These are phyloP conservation scores for Gracilinanus agilis DNA, from an alignment of 2,113 vertebrate genomes.

Conservation along the genomic window DNA sequence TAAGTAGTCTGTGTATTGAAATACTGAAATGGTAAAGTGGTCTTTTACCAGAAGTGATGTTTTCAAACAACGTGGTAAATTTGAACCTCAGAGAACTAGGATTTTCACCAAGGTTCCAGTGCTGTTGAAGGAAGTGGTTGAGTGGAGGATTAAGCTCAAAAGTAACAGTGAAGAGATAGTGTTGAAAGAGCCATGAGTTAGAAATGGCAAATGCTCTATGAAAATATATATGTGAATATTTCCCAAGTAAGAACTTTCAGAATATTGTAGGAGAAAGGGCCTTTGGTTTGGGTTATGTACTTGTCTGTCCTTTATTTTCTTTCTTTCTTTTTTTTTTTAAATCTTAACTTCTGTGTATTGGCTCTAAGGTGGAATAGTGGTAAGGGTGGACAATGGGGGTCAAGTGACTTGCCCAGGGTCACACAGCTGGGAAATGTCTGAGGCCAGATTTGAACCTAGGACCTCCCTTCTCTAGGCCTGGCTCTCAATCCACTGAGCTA, in stretches of 20 bases:
- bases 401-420: too few species aligned
- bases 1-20: not conserved
- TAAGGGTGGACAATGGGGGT: too few species aligned
- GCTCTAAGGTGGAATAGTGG: too few species aligned
- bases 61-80: not conserved
- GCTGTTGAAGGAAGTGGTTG: not conserved
- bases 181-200: not conserved
- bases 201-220: not conserved
- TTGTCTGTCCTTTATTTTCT: too few species aligned
- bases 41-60: not conserved
- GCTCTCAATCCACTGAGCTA: too few species aligned
- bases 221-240: not conserved
- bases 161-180: not conserved
- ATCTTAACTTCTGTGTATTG: too few species aligned
- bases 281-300: conserved; percentile 8
- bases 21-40: not conserved
- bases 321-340: too few species aligned
- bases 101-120: too few species aligned
- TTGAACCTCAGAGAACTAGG: not conserved
- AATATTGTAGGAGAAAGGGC: not conserved
- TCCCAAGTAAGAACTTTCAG: not conserved
- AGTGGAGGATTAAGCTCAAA: not conserved
- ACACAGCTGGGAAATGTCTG: too few species aligned
- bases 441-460: too few species aligned
- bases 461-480: too few species aligned